phyloP scores from a whole-genome alignment of 2,113 vertebrate species.

The Pyrgilauda ruficollis region DNA sequence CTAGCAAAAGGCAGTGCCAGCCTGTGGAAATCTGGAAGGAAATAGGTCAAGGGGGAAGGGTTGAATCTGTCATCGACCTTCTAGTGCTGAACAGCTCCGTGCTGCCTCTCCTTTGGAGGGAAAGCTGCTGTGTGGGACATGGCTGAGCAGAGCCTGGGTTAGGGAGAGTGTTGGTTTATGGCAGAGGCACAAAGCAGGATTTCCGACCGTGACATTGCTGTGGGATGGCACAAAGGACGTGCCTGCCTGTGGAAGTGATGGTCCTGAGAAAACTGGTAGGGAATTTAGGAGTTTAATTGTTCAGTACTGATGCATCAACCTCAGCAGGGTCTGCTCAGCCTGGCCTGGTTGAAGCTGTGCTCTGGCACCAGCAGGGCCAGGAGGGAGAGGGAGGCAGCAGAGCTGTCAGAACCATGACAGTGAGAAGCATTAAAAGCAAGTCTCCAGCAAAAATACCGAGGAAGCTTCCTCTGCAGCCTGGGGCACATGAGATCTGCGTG shows the following conservation, averaged over 20 bases:
- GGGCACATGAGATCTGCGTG: not conserved
- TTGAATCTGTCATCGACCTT: not conserved
- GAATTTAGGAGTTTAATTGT: not conserved
- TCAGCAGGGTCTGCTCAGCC: not conserved
- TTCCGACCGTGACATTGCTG: not conserved
- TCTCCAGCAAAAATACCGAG: not conserved
- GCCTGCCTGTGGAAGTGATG: not conserved
- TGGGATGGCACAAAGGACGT: not conserved
- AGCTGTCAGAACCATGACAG: not conserved
- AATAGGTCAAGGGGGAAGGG: not conserved
- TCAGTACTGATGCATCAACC: not conserved
- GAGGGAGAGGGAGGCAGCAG: not conserved
- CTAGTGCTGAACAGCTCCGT: not conserved
- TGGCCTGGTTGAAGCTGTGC: not conserved
- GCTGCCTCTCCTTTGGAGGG: not conserved
- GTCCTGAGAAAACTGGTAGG: not conserved
- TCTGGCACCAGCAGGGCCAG: not conserved
- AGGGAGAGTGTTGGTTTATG: not conserved
- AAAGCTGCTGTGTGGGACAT: accelerated
- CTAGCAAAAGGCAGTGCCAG: slow-evolving; percentile 24
- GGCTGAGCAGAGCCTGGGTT: not conserved
- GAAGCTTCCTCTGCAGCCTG: not conserved
- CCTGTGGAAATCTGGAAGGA: not conserved
- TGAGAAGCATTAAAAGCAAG: not conserved
- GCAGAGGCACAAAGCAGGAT: not conserved